phyloP scores from a whole-genome alignment of 2,888 invertebrate genomes.

The Aphodius sticticus region DNA sequence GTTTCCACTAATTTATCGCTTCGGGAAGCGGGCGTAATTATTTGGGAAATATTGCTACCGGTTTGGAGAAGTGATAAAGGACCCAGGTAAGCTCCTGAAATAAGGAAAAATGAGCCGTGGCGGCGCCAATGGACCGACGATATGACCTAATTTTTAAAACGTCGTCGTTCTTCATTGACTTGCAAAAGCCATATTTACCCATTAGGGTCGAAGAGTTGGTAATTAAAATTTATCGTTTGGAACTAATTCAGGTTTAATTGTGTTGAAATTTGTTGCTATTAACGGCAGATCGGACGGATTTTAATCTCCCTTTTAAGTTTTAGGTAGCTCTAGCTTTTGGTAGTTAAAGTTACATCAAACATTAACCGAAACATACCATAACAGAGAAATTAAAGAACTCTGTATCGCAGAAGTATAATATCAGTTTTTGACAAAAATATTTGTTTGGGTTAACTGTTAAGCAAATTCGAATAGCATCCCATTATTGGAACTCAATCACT shows the following conservation, averaged over 20 bases:
- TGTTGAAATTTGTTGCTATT: background rate
- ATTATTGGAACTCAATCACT: no score
- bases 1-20: background rate
- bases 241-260: background rate
- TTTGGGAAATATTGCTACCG: conserved; percentile 4
- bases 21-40: background rate
- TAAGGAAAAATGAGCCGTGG: background rate
- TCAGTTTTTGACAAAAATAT: no score
- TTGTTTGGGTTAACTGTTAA: background rate
- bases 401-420: no score
- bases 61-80: background rate
- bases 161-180: background rate
- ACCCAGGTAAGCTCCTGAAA: background rate
- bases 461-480: background rate
- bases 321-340: no score
- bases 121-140: background rate
- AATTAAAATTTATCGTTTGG: background rate
- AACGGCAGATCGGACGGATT: background rate
- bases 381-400: no score
- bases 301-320: background rate
- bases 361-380: no score
- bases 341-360: no score
- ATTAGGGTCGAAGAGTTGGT: background rate
- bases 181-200: background rate
- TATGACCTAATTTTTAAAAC: conserved; percentile 4